Evolutionary conservation across 2,797 vertebrate species (phyloP).

Genomic region (Gila robusta): DNA sequence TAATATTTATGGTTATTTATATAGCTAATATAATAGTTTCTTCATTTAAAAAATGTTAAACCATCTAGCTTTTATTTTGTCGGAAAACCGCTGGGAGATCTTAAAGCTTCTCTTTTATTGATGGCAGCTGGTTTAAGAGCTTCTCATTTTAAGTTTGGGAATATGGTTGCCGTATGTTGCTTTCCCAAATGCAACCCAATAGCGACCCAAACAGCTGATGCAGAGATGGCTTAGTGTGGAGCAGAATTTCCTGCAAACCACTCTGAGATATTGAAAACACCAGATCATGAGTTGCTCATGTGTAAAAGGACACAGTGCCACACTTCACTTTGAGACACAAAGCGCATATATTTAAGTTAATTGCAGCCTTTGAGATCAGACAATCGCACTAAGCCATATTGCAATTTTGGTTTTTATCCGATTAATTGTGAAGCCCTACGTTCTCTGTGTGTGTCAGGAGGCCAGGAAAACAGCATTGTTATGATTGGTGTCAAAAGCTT

Average conservation of each 20-base stretch:
- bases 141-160: neutral
- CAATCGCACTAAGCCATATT: neutral
- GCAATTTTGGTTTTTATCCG: neutral
- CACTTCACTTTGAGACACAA: neutral
- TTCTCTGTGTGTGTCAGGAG: neutral
- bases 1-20: neutral
- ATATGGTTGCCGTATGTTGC: neutral
- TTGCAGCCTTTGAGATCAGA: neutral
- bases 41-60: neutral
- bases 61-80: neutral
- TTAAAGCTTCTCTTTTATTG: neutral
- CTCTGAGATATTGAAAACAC: neutral
- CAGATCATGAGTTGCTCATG: neutral
- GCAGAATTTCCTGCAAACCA: neutral
- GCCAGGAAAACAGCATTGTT: neutral
- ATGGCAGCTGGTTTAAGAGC: neutral
- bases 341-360: neutral
- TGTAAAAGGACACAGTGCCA: neutral
- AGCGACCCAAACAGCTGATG: neutral
- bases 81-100: neutral
- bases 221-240: neutral
- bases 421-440: neutral
- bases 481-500: constrained; percentile 2
- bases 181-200: neutral
- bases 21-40: neutral